Percentiles rank a stretch among this genome's conserved stretches.
phyloP scores from a whole-genome alignment of 1,140 invertebrate genomes.

The Aporrectodea caliginosa region DNA sequence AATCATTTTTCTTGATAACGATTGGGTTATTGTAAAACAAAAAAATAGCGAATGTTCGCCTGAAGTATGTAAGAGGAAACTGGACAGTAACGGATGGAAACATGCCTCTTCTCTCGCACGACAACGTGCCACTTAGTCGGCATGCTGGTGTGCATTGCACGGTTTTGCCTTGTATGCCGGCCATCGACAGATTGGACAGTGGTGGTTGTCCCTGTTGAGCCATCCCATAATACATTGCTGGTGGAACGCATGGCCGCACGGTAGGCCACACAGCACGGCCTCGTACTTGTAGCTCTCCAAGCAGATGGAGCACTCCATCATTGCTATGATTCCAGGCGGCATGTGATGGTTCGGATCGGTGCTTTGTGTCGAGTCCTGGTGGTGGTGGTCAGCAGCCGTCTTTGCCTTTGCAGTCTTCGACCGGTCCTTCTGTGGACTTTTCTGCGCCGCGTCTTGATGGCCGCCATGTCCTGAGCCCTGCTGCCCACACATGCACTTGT shows the following conservation, averaged over 20 bases:
- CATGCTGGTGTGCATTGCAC: slow-evolving; percentile 35
- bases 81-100: too few species aligned
- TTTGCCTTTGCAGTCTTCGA: background rate
- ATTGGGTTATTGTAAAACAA: too few species aligned
- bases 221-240: slow-evolving; percentile 59
- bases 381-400: background rate
- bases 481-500: slow-evolving; percentile 33
- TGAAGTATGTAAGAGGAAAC: too few species aligned
- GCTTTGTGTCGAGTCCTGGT: background rate
- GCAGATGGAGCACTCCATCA: slow-evolving; percentile 60
- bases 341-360: background rate
- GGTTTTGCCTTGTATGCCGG: slow-evolving; percentile 56
- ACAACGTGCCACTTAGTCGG: slow-evolving; percentile 36
- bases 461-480: background rate
- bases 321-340: slow-evolving; percentile 45
- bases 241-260: slow-evolving; percentile 61
- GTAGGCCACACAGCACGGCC: slow-evolving; percentile 57
- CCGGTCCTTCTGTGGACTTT: background rate
- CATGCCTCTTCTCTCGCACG: too few species aligned
- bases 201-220: slow-evolving; percentile 59
- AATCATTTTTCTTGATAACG: too few species aligned
- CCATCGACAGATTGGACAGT: slow-evolving; percentile 61
- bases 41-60: too few species aligned
- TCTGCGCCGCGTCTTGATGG: background rate
- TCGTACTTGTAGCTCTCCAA: slow-evolving; percentile 56